Evolutionary conservation across 2,113 vertebrate genomes (phyloP).

Genomic region (Opisthocomus hoazin): DNA sequence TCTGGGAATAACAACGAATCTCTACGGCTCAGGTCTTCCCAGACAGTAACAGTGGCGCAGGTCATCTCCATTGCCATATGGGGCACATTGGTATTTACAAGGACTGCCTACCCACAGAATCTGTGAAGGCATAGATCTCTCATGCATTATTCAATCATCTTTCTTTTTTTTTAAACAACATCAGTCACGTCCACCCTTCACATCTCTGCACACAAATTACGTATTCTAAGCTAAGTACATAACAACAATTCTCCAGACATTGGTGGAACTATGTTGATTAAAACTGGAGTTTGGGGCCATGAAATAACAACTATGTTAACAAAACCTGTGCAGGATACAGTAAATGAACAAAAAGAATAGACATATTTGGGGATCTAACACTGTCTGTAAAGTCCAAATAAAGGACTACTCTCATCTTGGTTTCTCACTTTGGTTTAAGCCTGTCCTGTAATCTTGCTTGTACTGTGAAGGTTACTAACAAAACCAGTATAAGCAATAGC

Average conservation of each 20-base stretch:
- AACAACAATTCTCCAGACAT: background rate
- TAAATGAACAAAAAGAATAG: background rate
- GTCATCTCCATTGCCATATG: background rate
- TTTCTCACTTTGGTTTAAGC: background rate
- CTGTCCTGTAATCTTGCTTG: background rate
- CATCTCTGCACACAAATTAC: background rate
- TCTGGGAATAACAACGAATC: no score
- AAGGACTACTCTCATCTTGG: background rate
- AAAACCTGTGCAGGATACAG: background rate
- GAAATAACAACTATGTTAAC: background rate
- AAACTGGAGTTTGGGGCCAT: background rate
- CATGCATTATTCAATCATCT: background rate
- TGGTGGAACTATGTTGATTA: background rate
- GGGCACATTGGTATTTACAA: background rate
- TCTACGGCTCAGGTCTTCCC: no score
- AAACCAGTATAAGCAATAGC: background rate
- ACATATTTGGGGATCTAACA: background rate
- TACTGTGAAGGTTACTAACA: background rate
- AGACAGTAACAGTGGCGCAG: no score
- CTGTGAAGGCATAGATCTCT: background rate
- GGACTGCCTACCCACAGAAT: background rate
- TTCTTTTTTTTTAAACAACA: background rate
- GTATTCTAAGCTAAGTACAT: background rate
- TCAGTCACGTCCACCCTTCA: background rate
- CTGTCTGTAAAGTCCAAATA: background rate